Conservation (phyloP, 1,140 invertebrate genomes). For the Bactericera cockerelli region DNA sequence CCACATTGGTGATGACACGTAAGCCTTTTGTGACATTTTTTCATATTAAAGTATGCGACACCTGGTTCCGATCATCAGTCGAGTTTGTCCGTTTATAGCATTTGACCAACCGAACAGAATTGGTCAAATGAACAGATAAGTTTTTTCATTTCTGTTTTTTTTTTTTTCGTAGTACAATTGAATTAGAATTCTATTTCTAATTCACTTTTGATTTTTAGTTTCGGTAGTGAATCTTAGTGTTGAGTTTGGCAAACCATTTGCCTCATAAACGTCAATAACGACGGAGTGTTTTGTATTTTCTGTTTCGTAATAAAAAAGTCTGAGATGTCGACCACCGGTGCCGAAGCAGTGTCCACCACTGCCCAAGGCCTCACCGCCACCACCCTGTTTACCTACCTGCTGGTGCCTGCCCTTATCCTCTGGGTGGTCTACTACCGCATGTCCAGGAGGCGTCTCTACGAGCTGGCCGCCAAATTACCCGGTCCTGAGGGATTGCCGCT, state of each 20-base stretch:
- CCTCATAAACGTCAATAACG: background rate
- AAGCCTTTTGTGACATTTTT: no score
- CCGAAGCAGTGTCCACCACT: slow-evolving; percentile 16
- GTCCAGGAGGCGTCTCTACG: slow-evolving; percentile 45
- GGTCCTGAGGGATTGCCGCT: slow-evolving; percentile 50
- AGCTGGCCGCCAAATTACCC: slow-evolving; percentile 49
- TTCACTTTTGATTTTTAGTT: no score
- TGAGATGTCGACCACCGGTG: background rate
- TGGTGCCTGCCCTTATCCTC: slow-evolving; percentile 46
- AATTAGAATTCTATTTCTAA: no score
- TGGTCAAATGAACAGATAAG: no score
- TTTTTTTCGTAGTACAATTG: background rate
- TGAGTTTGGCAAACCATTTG: background rate
- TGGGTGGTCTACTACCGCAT: slow-evolving; percentile 57
- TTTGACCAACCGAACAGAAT: no score
- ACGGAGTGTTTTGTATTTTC: slow-evolving; percentile 1
- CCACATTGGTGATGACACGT: no score
- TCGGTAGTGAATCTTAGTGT: no score
- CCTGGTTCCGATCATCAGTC: no score
- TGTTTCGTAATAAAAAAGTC: background rate
- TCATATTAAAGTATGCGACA: no score
- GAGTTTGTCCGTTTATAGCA: no score
- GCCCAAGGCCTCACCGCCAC: slow-evolving; percentile 32
- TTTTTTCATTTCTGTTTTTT: no score
- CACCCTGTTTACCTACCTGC: slow-evolving; percentile 44